A percentile compares a stretch with the other conserved stretches of the same genome.
phyloP scores from a whole-genome alignment of 2,113 vertebrate species.

The Meles meles region DNA sequence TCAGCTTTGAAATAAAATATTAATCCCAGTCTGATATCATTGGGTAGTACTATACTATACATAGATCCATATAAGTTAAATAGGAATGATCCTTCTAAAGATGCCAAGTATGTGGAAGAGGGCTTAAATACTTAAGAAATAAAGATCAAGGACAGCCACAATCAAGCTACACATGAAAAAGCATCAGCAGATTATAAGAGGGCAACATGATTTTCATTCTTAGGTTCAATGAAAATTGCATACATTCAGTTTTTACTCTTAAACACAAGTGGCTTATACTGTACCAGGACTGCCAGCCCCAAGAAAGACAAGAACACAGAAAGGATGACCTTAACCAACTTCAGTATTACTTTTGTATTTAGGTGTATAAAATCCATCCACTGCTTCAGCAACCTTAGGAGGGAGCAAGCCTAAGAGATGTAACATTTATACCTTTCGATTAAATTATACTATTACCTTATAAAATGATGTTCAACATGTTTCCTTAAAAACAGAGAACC shows the following conservation, averaged over 20 bases:
- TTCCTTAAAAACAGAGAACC: conserved; percentile 30
- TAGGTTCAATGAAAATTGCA: neutral
- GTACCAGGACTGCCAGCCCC: neutral
- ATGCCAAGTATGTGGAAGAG: conserved; percentile 12
- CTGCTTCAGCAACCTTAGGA: neutral
- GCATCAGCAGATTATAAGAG: neutral
- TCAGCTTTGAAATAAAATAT: neutral
- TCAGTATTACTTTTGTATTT: neutral
- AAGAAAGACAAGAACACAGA: neutral
- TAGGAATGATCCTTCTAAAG: neutral
- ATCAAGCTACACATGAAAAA: neutral
- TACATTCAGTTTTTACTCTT: conserved; percentile 12
- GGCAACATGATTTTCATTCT: conserved; percentile 6
- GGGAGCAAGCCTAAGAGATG: neutral
- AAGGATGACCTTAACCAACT: neutral
- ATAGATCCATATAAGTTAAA: neutral
- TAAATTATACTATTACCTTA: neutral
- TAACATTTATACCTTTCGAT: conserved; percentile 9
- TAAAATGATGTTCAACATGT: conserved; percentile 27
- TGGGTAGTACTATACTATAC: neutral
- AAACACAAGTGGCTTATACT: neutral
- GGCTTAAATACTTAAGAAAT: neutral
- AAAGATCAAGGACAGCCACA: neutral
- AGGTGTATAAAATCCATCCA: conserved; percentile 14
- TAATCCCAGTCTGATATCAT: neutral